Base-by-base conservation (phyloP, 1,140 invertebrate genomes). In the Drosophila nikananu region DNA sequence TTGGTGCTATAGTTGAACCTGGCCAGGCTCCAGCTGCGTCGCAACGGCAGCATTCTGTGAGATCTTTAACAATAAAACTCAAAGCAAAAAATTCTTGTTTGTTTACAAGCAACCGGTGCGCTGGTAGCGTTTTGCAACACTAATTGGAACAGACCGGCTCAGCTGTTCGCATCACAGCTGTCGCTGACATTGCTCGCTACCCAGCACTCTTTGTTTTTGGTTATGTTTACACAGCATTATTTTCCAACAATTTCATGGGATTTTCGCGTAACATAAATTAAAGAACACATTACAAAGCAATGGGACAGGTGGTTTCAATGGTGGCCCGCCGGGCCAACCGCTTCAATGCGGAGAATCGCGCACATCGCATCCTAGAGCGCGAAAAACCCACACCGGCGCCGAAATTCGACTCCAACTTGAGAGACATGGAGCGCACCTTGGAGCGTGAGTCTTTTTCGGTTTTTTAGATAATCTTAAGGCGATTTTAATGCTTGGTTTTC, bases 301-400 rank as follows among this genome's bases (percentile, higher is more conserved):
- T 95, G 95, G 95, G 95, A 17, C 94, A 94, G 84, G 81, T 93
- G 48, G 83, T 93, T 67, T 95, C 95, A 1, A 75, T 83, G 41
- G 52, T 95, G 15, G 81, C 78, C 27, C 92, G 94, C 35, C 94
- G 94, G 27, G 60, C 94, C 4, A 94, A 94, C 79, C 94, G 94
- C 46, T 96, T 95, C 77, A 97, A 97, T 92, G 94, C 96, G 9
- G 96, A 96, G 86, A 95, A 95, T 86, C 94, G 96, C 71, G 96
- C 96, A 15, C 94, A 95, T 78, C 95, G 95, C 83, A 83, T 96
- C 19, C 94, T 97, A 75, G 92, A 93, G 39, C 94, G 94, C 90
- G 94, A 95, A 42, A 97, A 97, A 93, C 96, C 95, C 15, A 91
- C 80, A 27, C 93, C 94, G 37, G 96, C 96, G 25, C 96, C 96